Conservation (phyloP, 2,888 invertebrate species). For the Nomada fucata region DNA sequence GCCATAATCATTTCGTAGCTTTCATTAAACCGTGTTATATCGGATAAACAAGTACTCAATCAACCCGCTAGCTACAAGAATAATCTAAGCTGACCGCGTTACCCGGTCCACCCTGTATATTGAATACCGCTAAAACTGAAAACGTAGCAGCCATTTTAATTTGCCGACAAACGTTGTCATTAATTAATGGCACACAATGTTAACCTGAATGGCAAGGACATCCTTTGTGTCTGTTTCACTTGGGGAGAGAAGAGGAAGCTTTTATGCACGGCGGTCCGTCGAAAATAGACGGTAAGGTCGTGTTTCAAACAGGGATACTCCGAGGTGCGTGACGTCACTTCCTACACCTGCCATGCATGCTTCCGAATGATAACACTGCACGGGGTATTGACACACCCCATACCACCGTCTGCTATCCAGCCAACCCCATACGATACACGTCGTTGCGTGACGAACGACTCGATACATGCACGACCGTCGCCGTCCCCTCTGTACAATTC, state of each 20-base stretch:
- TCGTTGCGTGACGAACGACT: constrained; percentile 67
- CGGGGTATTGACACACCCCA: constrained; percentile 73
- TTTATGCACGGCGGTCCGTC: constrained; percentile 58
- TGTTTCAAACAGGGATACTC: constrained; percentile 61
- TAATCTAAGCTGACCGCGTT: no score
- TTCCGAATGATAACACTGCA: constrained; percentile 81
- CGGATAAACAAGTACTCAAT: no score
- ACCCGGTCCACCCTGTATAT: background rate
- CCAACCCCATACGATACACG: constrained; percentile 67
- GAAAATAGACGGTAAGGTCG: constrained; percentile 66
- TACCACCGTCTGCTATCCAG: constrained; percentile 70
- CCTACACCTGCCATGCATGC: constrained; percentile 84
- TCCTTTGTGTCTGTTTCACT: constrained; percentile 40
- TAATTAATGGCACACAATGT: constrained; percentile 19
- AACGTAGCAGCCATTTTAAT: constrained; percentile 1
- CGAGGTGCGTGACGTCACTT: constrained; percentile 80
- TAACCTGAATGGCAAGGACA: constrained; percentile 43
- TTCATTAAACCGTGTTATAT: no score
- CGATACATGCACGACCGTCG: constrained; percentile 12
- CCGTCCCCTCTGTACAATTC: constrained; percentile 5
- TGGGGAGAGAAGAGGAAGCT: constrained; percentile 58
- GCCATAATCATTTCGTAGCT: no score
- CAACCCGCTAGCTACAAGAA: no score
- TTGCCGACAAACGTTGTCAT: background rate
- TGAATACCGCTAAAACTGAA: background rate